A percentile compares a stretch with the other conserved stretches of the same genome.
Evolutionary conservation across 2,113 vertebrate genomes (phyloP).

Genomic region (Monarcha castaneiventris): DNA sequence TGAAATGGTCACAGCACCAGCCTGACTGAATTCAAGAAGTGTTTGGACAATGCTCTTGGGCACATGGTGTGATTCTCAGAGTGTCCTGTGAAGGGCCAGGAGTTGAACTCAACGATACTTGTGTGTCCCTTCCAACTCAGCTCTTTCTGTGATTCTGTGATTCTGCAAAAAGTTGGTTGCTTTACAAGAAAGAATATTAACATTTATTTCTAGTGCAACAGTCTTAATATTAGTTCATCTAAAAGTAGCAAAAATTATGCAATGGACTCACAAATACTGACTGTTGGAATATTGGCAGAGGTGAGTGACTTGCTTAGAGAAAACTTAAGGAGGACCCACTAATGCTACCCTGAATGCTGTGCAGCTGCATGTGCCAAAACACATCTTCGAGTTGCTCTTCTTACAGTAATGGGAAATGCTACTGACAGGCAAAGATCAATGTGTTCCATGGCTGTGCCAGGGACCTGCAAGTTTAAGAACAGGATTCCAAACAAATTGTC

Average conservation of each 20-base stretch:
- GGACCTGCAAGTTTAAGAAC: background rate
- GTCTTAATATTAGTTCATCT: background rate
- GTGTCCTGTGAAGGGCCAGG: background rate
- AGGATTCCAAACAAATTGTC: background rate
- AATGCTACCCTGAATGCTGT: background rate
- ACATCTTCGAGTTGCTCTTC: background rate
- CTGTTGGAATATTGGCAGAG: background rate
- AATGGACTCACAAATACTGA: background rate
- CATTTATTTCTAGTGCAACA: background rate
- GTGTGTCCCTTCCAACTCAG: background rate
- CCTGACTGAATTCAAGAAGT: background rate
- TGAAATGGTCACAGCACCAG: background rate
- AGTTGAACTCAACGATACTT: background rate
- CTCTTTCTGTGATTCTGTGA: background rate
- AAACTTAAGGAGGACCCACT: background rate
- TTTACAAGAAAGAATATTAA: background rate
- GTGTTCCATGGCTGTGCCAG: background rate
- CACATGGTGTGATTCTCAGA: background rate
- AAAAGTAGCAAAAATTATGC: background rate
- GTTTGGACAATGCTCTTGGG: background rate
- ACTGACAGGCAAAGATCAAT: background rate
- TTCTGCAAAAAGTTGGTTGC: background rate
- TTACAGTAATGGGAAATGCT: background rate
- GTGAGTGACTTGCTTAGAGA: background rate
- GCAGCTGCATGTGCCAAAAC: background rate